Percentiles rank a stretch among this genome's conserved stretches.
These are phyloP conservation scores for Uropsilus gracilis DNA, from an alignment of 2,113 vertebrate species.

Conservation along the genomic window DNA sequence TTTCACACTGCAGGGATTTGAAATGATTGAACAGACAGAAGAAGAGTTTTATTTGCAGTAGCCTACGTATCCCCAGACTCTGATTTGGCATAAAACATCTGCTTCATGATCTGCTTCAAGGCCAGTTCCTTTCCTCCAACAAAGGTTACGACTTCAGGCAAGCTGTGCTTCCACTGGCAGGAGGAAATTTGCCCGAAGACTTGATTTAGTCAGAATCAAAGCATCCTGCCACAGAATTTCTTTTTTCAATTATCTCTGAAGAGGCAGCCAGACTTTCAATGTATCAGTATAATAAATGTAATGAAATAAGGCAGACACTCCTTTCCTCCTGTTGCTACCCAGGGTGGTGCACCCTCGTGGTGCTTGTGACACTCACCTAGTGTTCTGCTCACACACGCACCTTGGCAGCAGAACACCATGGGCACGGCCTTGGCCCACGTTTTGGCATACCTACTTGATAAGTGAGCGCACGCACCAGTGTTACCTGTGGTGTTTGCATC, in stretches of 20 bases:
- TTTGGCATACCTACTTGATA: background rate
- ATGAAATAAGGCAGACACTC: slow-evolving; percentile 59
- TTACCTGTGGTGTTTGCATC: slow-evolving; percentile 29
- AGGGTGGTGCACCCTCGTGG: background rate
- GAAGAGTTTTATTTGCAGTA: slow-evolving; percentile 86
- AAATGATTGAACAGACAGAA: slow-evolving; percentile 87
- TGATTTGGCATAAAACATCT: slow-evolving; percentile 92
- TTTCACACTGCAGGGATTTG: slow-evolving; percentile 87
- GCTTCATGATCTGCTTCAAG: slow-evolving; percentile 90
- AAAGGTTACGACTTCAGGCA: slow-evolving; percentile 88
- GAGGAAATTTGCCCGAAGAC: slow-evolving; percentile 82
- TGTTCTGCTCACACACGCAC: background rate
- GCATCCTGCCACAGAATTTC: slow-evolving; percentile 81
- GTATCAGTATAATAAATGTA: slow-evolving; percentile 75
- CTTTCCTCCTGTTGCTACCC: slow-evolving; percentile 10
- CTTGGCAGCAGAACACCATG: background rate
- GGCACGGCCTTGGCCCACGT: background rate
- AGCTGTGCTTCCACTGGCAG: slow-evolving; percentile 82
- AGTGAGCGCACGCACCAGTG: background rate
- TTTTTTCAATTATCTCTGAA: slow-evolving; percentile 84
- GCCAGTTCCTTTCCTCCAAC: slow-evolving; percentile 83
- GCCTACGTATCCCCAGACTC: slow-evolving; percentile 84
- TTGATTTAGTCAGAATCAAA: slow-evolving; percentile 86
- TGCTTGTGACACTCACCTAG: background rate
- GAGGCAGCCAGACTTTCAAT: slow-evolving; percentile 77